Evolutionary conservation across 2,888 invertebrate species (phyloP).

Genomic region (Calameuta filiformis): DNA sequence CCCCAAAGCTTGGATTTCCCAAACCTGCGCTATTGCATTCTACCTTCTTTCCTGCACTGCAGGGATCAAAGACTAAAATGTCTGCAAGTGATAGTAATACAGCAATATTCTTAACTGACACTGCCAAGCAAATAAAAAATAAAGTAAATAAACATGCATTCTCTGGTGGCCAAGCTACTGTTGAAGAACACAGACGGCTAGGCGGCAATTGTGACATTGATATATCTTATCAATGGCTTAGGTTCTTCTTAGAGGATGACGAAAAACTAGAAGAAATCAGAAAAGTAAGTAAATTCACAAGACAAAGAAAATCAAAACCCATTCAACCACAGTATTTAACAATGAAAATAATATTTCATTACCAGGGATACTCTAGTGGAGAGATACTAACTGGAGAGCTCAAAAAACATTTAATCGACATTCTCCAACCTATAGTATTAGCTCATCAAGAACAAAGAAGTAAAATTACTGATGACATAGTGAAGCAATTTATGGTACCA

Average conservation of each 20-base stretch:
- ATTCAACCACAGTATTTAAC: neutral
- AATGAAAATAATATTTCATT: constrained; percentile 12
- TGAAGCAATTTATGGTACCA: constrained; percentile 86
- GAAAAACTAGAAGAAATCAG: constrained; percentile 80
- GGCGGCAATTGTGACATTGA: constrained; percentile 98
- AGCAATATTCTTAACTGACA: constrained; percentile 95
- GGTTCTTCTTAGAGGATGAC: constrained; percentile 96
- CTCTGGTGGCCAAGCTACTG: constrained; percentile 93
- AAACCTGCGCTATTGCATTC: constrained; percentile 92
- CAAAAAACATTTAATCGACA: constrained; percentile 89
- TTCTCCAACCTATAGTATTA: constrained; percentile 80
- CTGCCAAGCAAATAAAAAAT: constrained; percentile 93
- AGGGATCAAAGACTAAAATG: constrained; percentile 99
- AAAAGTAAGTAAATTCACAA: constrained; percentile 64
- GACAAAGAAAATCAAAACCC: neutral
- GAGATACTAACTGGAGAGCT: constrained; percentile 93
- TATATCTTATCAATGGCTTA: constrained; percentile 93
- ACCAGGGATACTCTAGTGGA: constrained; percentile 84
- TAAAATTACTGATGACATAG: constrained; percentile 84
- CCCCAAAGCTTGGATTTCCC: constrained; percentile 85
- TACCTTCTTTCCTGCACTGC: constrained; percentile 91
- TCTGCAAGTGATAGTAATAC: constrained; percentile 95
- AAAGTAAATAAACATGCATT: constrained; percentile 98
- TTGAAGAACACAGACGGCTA: constrained; percentile 89
- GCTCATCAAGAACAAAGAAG: constrained; percentile 86